phyloP scores from a whole-genome alignment of 2,113 vertebrate species.

The Propithecus coquereli region DNA sequence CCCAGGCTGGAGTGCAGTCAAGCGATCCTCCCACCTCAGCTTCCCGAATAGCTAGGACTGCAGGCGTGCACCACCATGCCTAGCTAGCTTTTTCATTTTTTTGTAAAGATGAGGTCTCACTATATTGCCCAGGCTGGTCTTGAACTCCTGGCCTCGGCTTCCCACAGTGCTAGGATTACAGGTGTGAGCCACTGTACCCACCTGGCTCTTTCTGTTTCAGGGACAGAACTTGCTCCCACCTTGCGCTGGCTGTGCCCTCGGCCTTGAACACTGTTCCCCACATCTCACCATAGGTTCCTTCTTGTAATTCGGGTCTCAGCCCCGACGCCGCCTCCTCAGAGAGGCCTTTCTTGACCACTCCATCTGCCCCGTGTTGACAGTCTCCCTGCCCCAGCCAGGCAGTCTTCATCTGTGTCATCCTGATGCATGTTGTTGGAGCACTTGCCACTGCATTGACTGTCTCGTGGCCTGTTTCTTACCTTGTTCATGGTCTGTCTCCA shows the following conservation, averaged over 20 bases:
- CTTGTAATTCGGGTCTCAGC: not conserved
- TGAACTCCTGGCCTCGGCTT: too few species aligned
- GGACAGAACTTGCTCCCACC: not conserved
- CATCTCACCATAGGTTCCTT: not conserved
- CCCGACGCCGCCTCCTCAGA: not conserved
- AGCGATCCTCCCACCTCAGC: too few species aligned
- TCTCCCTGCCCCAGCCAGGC: too few species aligned
- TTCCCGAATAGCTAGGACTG: too few species aligned
- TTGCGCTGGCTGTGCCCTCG: not conserved
- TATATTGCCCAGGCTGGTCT: too few species aligned
- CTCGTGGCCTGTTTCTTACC: not conserved
- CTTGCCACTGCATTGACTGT: not conserved
- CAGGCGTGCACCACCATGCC: too few species aligned
- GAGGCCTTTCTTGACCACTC: not conserved
- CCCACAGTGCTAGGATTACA: too few species aligned
- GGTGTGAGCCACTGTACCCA: too few species aligned
- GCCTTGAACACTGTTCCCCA: not conserved
- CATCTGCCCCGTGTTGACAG: not conserved
- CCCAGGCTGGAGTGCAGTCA: too few species aligned
- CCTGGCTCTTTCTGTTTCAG: not conserved
- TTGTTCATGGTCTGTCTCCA: not conserved
- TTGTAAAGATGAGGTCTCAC: too few species aligned
- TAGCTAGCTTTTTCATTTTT: too few species aligned
- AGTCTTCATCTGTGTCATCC: not conserved
- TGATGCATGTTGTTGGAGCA: accelerated